phyloP scores from a whole-genome alignment of 2,113 vertebrate genomes.

The Camelus dromedarius region DNA sequence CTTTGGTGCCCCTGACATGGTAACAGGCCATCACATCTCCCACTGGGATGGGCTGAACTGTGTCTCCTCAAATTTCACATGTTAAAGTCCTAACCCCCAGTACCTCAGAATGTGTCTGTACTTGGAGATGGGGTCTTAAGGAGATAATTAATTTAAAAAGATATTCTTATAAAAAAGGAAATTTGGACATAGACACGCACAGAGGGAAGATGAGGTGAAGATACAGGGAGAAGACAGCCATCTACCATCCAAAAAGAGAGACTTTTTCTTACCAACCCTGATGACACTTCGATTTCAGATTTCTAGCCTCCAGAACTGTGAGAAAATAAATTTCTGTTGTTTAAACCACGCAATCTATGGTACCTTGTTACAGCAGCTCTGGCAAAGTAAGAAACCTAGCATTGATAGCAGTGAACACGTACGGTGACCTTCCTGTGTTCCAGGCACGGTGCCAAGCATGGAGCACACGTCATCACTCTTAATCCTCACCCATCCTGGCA shows the following conservation, averaged over 20 bases:
- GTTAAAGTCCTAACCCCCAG: neutral
- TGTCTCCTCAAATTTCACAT: neutral
- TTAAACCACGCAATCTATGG: neutral
- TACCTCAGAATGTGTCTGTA: neutral
- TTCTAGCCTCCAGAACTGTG: neutral
- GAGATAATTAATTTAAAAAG: neutral
- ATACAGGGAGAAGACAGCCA: neutral
- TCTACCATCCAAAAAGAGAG: neutral
- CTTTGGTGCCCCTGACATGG: neutral
- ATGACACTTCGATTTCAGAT: neutral
- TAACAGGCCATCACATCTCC: neutral
- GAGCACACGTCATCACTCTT: no score
- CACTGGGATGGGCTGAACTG: neutral
- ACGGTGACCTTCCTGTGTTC: no score
- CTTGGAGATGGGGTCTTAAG: neutral
- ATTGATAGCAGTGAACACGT: neutral
- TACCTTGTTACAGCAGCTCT: neutral
- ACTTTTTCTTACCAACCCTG: no score
- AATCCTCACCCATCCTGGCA: neutral
- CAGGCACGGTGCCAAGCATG: neutral
- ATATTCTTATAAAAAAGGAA: neutral
- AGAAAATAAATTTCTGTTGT: neutral
- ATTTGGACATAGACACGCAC: neutral
- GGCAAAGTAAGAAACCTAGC: neutral
- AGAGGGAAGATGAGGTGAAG: neutral